Conservation (phyloP, 2,797 vertebrate genomes). For the Monodelphis domestica region DNA sequence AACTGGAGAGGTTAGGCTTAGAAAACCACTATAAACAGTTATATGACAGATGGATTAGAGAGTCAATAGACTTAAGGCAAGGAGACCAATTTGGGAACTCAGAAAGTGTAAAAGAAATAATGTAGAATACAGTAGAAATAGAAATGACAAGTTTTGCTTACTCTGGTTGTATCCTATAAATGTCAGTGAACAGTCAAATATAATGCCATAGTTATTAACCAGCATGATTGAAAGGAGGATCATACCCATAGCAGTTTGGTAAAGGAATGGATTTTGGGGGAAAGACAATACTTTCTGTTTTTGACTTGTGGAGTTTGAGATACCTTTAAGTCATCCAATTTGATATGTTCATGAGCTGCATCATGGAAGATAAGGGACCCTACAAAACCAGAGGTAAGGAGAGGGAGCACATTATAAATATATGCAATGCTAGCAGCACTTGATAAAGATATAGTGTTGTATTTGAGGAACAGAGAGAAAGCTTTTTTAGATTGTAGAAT, state of each 20-base stretch:
- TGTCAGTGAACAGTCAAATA: background rate
- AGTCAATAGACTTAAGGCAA: no score
- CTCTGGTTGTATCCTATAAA: background rate
- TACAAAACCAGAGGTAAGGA: background rate
- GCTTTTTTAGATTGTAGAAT: background rate
- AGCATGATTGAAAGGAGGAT: background rate
- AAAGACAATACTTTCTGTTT: background rate
- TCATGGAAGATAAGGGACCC: background rate
- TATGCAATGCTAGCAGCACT: background rate
- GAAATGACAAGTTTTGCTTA: background rate
- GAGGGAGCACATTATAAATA: background rate
- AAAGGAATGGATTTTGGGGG: background rate
- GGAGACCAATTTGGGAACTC: background rate
- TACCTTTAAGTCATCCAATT: background rate
- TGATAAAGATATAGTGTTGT: background rate
- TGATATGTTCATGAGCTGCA: background rate
- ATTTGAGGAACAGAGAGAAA: background rate
- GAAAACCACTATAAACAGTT: background rate
- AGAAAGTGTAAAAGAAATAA: background rate
- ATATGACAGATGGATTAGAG: background rate
- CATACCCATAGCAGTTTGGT: background rate
- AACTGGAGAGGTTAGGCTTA: background rate
- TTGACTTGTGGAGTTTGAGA: background rate
- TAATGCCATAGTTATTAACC: background rate
- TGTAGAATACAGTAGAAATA: background rate